Base-by-base conservation (phyloP, 2,888 invertebrate genomes). In the Prenolepis imparis region DNA sequence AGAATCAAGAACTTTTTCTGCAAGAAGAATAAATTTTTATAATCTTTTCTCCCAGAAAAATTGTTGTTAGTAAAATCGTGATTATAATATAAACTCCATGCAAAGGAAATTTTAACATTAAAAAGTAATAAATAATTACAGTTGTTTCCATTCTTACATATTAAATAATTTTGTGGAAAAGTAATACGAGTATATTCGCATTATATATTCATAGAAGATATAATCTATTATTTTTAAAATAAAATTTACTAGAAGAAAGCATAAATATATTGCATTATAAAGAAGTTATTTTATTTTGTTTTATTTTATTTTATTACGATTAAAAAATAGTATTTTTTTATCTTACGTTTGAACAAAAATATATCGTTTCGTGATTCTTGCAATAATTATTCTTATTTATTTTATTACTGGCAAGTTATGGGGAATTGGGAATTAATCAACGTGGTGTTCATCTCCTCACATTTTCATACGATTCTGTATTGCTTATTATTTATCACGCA, bases 401-500 rank as follows among this genome's bases (percentile, higher is more conserved):
- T 28, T 28, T n/a, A n/a, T 28, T 59, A 41, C 4, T 8, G 28
- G 59, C 24, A n/a, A 61, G 18, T 59, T 73, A 41, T n/a, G 24
- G n/a, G n/a, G n/a, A n/a, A n/a, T n/a, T 39, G 5, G n/a, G 15
- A 24, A 73, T 39, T 39, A 15, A 55, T 21, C 24, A 39, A 24
- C 5, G 28, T 36, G 24, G 24, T 41, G 12, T 41, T 28, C 28
- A 67, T 18, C 0, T 32, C 3, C 28, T 57, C 9, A 6, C 3
- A 0, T 59, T 3, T 32, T 64, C 15, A 3, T 59, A 6, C 24
- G 28, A 63, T 63, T 52, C 15, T 21, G 21, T 68, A 39, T 32
- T 11, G 12, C 18, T 81, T 28, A 18, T 32, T 1, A 18, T 48
- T 52, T 83, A 2, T 24, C 68, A 39, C 41, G 15, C 84, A 95